Conservation (phyloP, 2,113 vertebrate genomes). For the Opisthocomus hoazin region DNA sequence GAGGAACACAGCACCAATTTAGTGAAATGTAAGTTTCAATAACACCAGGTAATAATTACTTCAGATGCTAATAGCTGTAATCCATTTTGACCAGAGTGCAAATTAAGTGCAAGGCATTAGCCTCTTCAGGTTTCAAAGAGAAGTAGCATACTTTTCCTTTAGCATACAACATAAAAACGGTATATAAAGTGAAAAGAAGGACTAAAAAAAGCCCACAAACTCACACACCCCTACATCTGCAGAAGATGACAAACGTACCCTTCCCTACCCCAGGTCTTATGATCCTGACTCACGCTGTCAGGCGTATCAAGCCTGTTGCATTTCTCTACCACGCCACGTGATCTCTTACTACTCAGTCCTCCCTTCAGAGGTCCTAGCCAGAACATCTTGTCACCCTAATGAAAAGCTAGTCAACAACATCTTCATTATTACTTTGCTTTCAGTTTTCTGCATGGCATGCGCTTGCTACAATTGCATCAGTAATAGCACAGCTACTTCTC, state of each 20-base stretch:
- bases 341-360: not conserved
- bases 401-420: not conserved
- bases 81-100: not conserved
- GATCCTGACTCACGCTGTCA: not conserved
- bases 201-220: not conserved
- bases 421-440: not conserved
- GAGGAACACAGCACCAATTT: rapidly evolving
- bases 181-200: not conserved
- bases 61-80: not conserved
- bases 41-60: not conserved
- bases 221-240: not conserved
- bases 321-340: not conserved
- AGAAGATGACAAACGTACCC: not conserved
- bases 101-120: not conserved
- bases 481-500: not conserved
- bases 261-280: not conserved
- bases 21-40: not conserved
- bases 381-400: not conserved
- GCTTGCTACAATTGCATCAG: not conserved
- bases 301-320: not conserved
- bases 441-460: not conserved
- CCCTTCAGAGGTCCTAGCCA: not conserved
- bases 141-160: not conserved
- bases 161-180: not conserved
- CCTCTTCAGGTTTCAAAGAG: not conserved